A percentile compares a stretch with the other conserved stretches of the same genome.
Conservation (phyloP, 2,797 vertebrate genomes). For the Buceros bicornis region DNA sequence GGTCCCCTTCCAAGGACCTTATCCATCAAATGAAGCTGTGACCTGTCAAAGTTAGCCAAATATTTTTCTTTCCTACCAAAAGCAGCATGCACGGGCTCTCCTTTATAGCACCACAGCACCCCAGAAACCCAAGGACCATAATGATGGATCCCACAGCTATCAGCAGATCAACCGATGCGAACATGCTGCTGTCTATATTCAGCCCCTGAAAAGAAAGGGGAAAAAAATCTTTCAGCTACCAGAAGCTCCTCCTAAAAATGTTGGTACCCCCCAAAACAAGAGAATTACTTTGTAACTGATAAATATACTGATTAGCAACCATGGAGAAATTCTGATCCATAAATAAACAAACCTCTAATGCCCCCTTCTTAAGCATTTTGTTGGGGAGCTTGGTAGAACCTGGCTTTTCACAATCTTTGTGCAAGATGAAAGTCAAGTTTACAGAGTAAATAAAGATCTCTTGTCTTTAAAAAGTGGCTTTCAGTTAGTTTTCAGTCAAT, state of each 20-base stretch:
- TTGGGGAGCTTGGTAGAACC: background rate
- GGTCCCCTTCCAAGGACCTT: background rate
- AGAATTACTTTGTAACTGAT: background rate
- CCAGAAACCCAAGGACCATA: slow-evolving; percentile 91
- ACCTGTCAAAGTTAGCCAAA: background rate
- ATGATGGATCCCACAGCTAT: slow-evolving; percentile 87
- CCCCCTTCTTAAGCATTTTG: background rate
- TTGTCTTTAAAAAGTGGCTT: background rate
- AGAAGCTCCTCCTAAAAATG: background rate
- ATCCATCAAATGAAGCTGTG: background rate
- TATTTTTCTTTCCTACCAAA: slow-evolving; percentile 76
- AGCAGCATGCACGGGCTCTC: slow-evolving; percentile 90
- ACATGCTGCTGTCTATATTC: background rate
- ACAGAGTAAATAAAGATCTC: background rate
- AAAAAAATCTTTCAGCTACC: background rate
- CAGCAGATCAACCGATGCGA: slow-evolving; percentile 75
- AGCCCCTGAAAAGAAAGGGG: slow-evolving; percentile 63
- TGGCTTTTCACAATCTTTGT: background rate
- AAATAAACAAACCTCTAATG: background rate
- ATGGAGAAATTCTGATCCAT: background rate
- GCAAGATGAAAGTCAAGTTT: background rate
- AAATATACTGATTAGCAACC: background rate
- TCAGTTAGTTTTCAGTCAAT: background rate
- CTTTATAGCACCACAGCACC: slow-evolving; percentile 88
- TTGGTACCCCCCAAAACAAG: background rate